Percentiles rank a stretch among this genome's conserved stretches.
phyloP scores from a whole-genome alignment of 64 coral and sea anemone genomes.

The Acropora tenuis region DNA sequence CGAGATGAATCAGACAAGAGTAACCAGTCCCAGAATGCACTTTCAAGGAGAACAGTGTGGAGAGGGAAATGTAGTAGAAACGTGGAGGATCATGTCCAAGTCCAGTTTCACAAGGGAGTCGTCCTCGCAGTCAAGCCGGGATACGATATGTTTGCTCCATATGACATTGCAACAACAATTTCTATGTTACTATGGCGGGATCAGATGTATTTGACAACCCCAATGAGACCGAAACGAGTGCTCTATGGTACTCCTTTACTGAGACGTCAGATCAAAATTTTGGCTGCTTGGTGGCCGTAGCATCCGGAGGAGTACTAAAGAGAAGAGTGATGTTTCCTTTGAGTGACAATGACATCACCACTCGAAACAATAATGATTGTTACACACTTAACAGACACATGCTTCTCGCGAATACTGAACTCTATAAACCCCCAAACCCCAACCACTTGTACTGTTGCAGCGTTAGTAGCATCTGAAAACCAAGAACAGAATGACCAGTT shows the following conservation, averaged over 20 bases:
- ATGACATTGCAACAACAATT: background rate
- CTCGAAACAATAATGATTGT: background rate
- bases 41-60: constrained; percentile 12
- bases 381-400: background rate
- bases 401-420: no score
- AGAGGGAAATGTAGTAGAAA: background rate
- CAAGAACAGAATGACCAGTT: background rate
- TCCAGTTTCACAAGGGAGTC: constrained; percentile 1
- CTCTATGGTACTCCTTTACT: background rate
- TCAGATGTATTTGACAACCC: background rate
- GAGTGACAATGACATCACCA: background rate
- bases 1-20: background rate
- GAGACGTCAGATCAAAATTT: background rate
- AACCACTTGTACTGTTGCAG: no score
- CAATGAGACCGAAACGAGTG: background rate
- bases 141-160: background rate
- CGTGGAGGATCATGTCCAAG: background rate
- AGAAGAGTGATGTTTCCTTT: background rate
- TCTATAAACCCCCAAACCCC: no score
- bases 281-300: constrained; percentile 16
- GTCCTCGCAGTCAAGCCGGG: background rate
- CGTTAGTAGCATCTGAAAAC: constrained; percentile 13
- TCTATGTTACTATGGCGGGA: background rate
- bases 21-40: constrained; percentile 6
- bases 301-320: background rate